phyloP scores from a whole-genome alignment of 1,140 invertebrate genomes.

The Micrasema longulum region DNA sequence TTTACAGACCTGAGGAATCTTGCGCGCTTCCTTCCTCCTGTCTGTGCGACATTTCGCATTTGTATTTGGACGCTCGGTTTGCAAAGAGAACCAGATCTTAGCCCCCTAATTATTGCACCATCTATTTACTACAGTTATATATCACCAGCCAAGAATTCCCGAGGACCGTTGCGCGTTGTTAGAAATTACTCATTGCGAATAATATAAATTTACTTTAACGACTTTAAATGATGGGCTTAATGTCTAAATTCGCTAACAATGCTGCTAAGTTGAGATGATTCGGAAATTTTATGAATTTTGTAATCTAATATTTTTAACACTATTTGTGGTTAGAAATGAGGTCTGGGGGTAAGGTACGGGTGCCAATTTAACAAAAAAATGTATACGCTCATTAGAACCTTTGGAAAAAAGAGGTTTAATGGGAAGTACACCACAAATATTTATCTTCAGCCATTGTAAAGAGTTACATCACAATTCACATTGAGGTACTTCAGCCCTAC shows the following conservation, averaged over 20 bases:
- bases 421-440: no score
- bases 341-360: no score
- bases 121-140: neutral
- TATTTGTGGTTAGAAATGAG: no score
- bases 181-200: neutral
- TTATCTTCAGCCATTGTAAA: no score
- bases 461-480: no score
- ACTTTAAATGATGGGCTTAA: neutral
- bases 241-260: neutral
- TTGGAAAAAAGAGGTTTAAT: no score
- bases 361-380: no score
- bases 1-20: conserved; percentile 38
- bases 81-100: neutral
- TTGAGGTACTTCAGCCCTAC: no score
- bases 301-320: no score
- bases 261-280: no score
- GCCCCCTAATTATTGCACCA: neutral
- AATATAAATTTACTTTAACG: neutral
- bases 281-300: no score
- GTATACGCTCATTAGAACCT: no score
- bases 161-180: neutral
- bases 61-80: neutral
- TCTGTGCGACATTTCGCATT: conserved; percentile 19
- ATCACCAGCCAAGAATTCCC: neutral
- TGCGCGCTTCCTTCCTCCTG: conserved; percentile 26